These are phyloP conservation scores for Spheniscus humboldti DNA, from an alignment of 2,797 vertebrate genomes.

Conservation along the genomic window DNA sequence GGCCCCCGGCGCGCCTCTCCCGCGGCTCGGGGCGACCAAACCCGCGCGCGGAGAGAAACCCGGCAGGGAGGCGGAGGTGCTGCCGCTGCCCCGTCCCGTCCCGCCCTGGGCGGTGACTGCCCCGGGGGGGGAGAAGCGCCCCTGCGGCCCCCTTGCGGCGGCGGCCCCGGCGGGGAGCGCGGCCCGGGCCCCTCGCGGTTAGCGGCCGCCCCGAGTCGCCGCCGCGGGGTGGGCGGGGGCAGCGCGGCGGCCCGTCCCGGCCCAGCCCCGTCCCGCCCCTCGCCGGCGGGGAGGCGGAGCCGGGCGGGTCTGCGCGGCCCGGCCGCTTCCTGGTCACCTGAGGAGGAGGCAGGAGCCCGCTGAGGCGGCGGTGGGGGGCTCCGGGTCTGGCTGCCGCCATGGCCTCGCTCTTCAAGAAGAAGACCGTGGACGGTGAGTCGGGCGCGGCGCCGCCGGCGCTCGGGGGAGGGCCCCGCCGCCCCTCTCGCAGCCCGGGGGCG, in stretches of 20 bases:
- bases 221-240: background rate
- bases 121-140: rapidly evolving
- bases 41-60: rapidly evolving
- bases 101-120: too few relatives aligned
- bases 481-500: background rate
- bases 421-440: slow-evolving; percentile 94
- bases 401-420: slow-evolving; percentile 96
- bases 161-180: rapidly evolving
- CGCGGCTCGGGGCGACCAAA: rapidly evolving
- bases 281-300: background rate
- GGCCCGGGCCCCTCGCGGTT: rapidly evolving
- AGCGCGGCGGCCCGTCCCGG: background rate
- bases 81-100: rapidly evolving
- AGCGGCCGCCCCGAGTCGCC: too few relatives aligned
- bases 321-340: slow-evolving; percentile 45
- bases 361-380: background rate
- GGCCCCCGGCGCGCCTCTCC: too few relatives aligned
- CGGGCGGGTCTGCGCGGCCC: background rate
- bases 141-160: too few relatives aligned
- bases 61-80: rapidly evolving
- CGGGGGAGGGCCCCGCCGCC: too few relatives aligned
- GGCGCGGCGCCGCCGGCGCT: slow-evolving; percentile 7
- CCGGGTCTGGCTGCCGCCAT: slow-evolving; percentile 65
- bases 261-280: background rate
- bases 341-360: background rate